Percentiles rank a stretch among this genome's conserved stretches.
These are phyloP conservation scores for Cryptotermes secundus DNA, from an alignment of 1,140 invertebrate species.

Conservation along the genomic window DNA sequence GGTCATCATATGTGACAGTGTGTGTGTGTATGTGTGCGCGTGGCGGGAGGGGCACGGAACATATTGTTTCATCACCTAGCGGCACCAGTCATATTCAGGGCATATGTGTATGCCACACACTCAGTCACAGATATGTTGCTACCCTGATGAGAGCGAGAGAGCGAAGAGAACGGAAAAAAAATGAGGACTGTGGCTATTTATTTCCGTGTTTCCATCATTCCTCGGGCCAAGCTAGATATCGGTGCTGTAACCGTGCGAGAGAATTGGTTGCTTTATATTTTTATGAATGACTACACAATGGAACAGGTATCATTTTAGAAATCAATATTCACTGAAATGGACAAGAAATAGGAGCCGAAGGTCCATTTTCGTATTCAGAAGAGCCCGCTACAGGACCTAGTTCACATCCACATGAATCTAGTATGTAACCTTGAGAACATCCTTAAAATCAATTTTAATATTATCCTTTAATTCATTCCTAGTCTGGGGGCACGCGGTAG, in stretches of 20 bases:
- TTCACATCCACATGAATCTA: too few relatives aligned
- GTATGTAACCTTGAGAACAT: too few relatives aligned
- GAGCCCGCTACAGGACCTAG: too few relatives aligned
- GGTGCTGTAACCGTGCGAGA: neutral
- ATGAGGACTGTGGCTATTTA: neutral
- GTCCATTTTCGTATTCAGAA: too few relatives aligned
- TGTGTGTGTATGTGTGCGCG: too few relatives aligned
- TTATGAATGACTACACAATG: neutral
- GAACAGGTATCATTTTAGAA: too few relatives aligned
- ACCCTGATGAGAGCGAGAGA: neutral
- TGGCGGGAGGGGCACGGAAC: neutral
- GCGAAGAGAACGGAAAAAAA: neutral
- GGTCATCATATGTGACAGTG: conserved; percentile 12
- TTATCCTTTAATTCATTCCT: too few relatives aligned
- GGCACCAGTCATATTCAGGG: neutral
- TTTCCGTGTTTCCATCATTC: neutral
- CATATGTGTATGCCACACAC: conserved; percentile 10
- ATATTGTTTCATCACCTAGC: conserved; percentile 16
- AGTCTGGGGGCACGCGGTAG: too few relatives aligned
- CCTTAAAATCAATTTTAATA: too few relatives aligned
- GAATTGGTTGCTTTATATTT: neutral
- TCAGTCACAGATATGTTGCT: conserved; percentile 3
- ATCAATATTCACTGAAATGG: too few relatives aligned
- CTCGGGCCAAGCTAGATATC: neutral
- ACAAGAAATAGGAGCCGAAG: too few relatives aligned